A percentile compares a stretch with the other conserved stretches of the same genome.
These are phyloP conservation scores for Parambassis ranga DNA, from an alignment of 2,797 vertebrate species.

Conservation along the genomic window DNA sequence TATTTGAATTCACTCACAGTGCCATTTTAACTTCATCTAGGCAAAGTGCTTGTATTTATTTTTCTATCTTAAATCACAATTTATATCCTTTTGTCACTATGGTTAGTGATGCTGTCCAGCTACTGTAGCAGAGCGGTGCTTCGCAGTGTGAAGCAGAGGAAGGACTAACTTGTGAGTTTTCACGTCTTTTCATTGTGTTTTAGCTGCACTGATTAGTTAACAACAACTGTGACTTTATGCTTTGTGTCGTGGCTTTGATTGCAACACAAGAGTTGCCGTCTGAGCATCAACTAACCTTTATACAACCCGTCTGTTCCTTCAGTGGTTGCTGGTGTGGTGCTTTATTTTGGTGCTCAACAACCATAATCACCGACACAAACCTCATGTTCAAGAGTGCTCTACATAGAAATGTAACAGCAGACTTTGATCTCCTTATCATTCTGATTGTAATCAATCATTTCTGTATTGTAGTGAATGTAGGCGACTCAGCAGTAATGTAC, in stretches of 20 bases:
- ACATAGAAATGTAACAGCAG: constrained; percentile 7
- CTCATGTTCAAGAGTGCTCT: constrained; percentile 46
- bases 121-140: constrained; percentile 66
- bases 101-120: constrained; percentile 55
- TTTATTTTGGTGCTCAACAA: constrained; percentile 68
- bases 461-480: constrained; percentile 61
- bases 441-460: constrained; percentile 58
- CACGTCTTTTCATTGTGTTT: constrained; percentile 40
- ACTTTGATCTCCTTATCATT: constrained; percentile 23
- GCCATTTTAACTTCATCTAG: constrained; percentile 46
- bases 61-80: constrained; percentile 38
- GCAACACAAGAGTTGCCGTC: not conserved
- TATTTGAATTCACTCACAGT: constrained; percentile 59
- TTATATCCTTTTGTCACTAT: constrained; percentile 17
- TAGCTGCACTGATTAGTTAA: constrained; percentile 62
- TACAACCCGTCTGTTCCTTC: constrained; percentile 17
- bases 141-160: constrained; percentile 36
- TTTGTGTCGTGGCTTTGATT: not conserved
- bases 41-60: constrained; percentile 31
- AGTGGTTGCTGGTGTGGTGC: constrained; percentile 62
- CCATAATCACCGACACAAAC: constrained; percentile 61
- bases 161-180: constrained; percentile 33
- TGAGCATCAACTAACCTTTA: constrained; percentile 14
- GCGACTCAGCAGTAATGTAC: constrained; percentile 32
- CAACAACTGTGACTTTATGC: constrained; percentile 32